Evolutionary conservation across 1,140 invertebrate genomes (phyloP).

Genomic region (Tetramorium alpestre): DNA sequence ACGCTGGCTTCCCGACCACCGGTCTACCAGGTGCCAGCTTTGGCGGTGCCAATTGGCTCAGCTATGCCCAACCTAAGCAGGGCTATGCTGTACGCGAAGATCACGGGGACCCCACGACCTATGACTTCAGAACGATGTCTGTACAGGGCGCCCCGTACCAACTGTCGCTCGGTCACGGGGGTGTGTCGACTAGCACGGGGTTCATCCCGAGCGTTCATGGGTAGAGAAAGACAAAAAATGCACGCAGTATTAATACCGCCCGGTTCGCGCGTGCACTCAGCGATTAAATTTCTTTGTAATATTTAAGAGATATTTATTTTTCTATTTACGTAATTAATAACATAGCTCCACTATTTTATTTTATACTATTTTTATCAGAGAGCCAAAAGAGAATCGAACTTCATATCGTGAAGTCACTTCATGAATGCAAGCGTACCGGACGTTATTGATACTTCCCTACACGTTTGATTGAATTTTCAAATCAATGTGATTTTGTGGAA

Average conservation of each 20-base stretch:
- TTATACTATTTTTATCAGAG: too few species aligned
- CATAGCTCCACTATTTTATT: neutral
- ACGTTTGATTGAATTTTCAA: neutral
- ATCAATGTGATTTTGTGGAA: neutral
- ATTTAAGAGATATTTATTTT: constrained; percentile 8
- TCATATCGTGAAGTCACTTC: neutral
- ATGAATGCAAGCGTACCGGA: neutral
- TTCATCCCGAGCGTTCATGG: constrained; percentile 6
- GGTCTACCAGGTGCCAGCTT: neutral
- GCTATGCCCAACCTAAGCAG: constrained; percentile 67
- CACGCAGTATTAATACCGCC: neutral
- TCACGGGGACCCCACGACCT: constrained; percentile 58
- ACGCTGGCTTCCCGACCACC: neutral
- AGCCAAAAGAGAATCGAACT: neutral
- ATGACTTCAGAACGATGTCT: constrained; percentile 71
- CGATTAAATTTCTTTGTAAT: neutral
- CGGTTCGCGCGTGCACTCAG: neutral
- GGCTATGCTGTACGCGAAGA: constrained; percentile 76
- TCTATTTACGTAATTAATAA: constrained; percentile 17
- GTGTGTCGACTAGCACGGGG: neutral
- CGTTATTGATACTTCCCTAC: neutral
- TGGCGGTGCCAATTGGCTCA: constrained; percentile 43
- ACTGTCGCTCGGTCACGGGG: neutral
- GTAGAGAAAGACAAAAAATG: neutral
- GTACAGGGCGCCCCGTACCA: constrained; percentile 57